Base-by-base conservation (phyloP, 2,797 vertebrate species). In the Acridotheres tristis region DNA sequence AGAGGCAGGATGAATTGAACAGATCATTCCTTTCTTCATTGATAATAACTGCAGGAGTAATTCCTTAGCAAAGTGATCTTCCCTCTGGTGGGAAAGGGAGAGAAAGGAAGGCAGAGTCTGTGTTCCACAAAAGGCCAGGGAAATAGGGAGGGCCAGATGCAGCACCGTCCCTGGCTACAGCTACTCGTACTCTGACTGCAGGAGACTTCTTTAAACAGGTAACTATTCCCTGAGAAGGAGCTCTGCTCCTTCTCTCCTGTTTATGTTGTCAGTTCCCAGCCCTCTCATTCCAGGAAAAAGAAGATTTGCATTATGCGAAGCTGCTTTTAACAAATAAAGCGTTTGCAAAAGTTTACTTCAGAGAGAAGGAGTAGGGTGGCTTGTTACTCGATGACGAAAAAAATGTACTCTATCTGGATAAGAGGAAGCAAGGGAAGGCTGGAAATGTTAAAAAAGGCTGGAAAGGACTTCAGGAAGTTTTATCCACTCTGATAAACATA, bases 121-220 rank as follows among this genome's bases (percentile, higher is more conserved):
- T 85, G 48, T 45, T 55, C 40, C 45, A 21, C 26, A 34, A 65
- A 85, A 72, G 29, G 6, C 10, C 1, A 13, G 7, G 29, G 36
- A 53, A 92, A 23, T 40, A 26, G 25, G 36, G 47, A 73, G 72
- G 65, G 89, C 68, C 84, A 89, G 78, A 68, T 30, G 45, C 53
- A 65, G 29, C 0, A 0, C n/a, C 59, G 57, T 5, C 65, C 65
- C 72, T 13, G 69, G 30, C 72, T 85, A 7, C 65, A 92, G 40
- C 51, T 42, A 20, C 54, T 84, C 51, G n/a, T 0, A 0, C 43
- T 81, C 42, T 40, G 54, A 42, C 50, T 90, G 53, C 13, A 2
- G 55, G 8, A 38, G 15, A 43, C 40, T 51, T 72, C 86, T 96
- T 91, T 92, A 78, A 95, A 75, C 77, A 95, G 75, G 93, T 93